Evolutionary conservation across 2,888 invertebrate species (phyloP).

Genomic region (Halictus quadricinctus): DNA sequence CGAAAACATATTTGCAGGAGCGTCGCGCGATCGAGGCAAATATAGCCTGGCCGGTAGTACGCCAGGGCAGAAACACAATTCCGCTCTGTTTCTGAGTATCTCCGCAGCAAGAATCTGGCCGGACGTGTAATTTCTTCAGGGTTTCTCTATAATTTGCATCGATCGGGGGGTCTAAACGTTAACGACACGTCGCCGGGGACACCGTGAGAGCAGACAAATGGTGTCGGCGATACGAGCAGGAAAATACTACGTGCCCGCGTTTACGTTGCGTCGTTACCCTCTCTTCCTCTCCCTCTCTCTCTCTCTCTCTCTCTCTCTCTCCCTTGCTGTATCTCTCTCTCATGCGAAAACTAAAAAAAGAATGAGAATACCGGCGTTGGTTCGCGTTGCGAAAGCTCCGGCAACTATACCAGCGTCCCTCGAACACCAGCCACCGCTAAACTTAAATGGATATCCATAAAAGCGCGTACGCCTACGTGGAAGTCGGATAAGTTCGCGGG

Average conservation of each 20-base stretch:
- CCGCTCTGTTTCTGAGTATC: slow-evolving; percentile 19
- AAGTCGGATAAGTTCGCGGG: slow-evolving; percentile 60
- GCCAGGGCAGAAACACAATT: slow-evolving; percentile 7
- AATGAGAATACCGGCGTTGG: slow-evolving; percentile 10
- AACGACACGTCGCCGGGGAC: slow-evolving; percentile 56
- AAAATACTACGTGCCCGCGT: slow-evolving; percentile 24
- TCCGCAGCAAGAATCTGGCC: slow-evolving; percentile 18
- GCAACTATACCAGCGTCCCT: slow-evolving; percentile 24
- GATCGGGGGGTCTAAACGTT: slow-evolving; percentile 58
- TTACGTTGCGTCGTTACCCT: background rate
- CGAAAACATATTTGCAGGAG: slow-evolving; percentile 18
- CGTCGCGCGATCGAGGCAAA: slow-evolving; percentile 30
- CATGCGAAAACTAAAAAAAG: background rate
- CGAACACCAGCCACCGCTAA: slow-evolving; percentile 45
- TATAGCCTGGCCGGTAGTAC: slow-evolving; percentile 8
- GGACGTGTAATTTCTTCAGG: slow-evolving; percentile 41
- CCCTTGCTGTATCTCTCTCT: background rate
- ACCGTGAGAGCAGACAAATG: slow-evolving; percentile 66
- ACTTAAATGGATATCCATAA: slow-evolving; percentile 68
- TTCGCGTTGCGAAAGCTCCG: slow-evolving; percentile 27
- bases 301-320: background rate
- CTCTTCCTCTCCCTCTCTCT: too few relatives aligned
- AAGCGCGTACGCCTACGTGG: slow-evolving; percentile 64
- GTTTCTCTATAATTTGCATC: slow-evolving; percentile 55
- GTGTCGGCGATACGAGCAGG: slow-evolving; percentile 18